phyloP scores from a whole-genome alignment of 2,888 invertebrate species.

The Tinea pellionella region DNA sequence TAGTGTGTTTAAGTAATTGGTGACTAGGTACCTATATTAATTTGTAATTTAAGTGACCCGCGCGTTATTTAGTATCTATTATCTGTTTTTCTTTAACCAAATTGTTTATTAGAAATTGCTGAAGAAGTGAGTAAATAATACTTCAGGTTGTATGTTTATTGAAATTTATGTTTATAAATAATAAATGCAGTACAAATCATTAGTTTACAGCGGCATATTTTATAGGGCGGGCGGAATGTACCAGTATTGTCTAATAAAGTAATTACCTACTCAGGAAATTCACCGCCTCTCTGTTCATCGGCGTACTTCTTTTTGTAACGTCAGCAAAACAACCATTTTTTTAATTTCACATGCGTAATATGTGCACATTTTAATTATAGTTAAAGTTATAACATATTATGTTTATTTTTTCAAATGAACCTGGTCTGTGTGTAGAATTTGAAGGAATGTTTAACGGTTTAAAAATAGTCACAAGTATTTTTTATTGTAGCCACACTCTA shows the following conservation, averaged over 20 bases:
- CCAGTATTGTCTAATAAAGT: slow-evolving; percentile 49
- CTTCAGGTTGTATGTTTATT: not conserved
- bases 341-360: too few relatives aligned
- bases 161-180: slow-evolving; percentile 9
- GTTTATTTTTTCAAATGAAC: too few relatives aligned
- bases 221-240: slow-evolving; percentile 26
- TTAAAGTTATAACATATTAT: too few relatives aligned
- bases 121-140: too few relatives aligned
- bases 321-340: not conserved
- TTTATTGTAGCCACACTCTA: too few relatives aligned
- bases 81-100: slow-evolving; percentile 21
- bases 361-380: too few relatives aligned
- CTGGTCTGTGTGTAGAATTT: too few relatives aligned
- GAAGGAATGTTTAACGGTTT: too few relatives aligned
- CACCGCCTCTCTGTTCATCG: slow-evolving; percentile 21
- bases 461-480: too few relatives aligned
- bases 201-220: slow-evolving; percentile 27
- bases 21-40: slow-evolving; percentile 46
- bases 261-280: slow-evolving; percentile 38
- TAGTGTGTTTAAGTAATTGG: slow-evolving; percentile 47
- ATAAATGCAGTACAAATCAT: not conserved
- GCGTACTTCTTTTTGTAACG: not conserved
- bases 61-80: not conserved
- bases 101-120: too few relatives aligned
- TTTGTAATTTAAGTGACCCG: slow-evolving; percentile 22